phyloP scores from a whole-genome alignment of 2,113 vertebrate species.

The Regulus satrapa region DNA sequence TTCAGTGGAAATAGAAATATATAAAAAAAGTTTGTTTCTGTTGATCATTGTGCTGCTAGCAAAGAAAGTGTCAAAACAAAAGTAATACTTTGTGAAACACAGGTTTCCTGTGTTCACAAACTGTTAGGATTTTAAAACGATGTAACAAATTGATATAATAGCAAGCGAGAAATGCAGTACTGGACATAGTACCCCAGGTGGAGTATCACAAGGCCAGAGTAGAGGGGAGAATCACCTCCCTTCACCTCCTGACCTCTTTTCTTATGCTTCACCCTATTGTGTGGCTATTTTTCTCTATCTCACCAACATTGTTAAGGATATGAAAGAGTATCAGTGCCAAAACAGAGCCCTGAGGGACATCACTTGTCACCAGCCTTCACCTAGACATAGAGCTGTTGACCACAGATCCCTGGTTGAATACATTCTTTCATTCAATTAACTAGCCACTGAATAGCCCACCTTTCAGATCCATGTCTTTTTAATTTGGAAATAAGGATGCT shows the following conservation, averaged over 20 bases:
- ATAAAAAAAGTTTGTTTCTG: background rate
- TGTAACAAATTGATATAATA: background rate
- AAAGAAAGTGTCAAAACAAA: background rate
- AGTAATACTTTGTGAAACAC: background rate
- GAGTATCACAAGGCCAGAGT: background rate
- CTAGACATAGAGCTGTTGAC: fast-evolving
- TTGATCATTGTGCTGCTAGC: background rate
- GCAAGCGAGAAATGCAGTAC: background rate
- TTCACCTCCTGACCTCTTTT: background rate
- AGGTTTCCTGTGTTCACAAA: background rate
- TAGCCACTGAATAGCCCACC: background rate
- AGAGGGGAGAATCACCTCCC: background rate
- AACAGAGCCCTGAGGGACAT: background rate
- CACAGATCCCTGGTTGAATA: background rate
- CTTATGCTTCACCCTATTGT: background rate
- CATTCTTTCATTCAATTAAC: background rate
- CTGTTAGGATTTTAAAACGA: background rate
- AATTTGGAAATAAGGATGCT: background rate
- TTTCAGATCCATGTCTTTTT: background rate
- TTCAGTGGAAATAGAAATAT: background rate
- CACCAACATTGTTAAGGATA: background rate
- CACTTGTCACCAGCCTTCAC: background rate
- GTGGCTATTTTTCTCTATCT: background rate
- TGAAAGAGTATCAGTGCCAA: background rate
- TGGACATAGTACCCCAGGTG: background rate